A percentile compares a stretch with the other conserved stretches of the same genome.
phyloP scores from a whole-genome alignment of 2,113 vertebrate genomes.

The Melanerpes formicivorus region DNA sequence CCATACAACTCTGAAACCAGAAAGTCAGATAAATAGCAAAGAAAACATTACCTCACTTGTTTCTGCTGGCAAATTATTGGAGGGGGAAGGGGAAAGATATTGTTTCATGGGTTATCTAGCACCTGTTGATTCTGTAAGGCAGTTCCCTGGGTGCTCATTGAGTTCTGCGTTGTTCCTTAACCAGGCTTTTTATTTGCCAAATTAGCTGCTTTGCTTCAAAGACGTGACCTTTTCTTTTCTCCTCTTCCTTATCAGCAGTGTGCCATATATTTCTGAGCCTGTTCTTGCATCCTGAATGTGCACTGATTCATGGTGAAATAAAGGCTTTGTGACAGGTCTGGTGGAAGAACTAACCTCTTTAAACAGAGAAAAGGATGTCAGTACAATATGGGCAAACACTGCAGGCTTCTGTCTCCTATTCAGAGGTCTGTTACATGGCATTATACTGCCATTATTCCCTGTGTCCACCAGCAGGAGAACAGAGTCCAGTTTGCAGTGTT shows the following conservation, averaged over 20 bases:
- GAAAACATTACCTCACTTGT: slow-evolving; percentile 84
- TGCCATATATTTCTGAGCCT: slow-evolving; percentile 78
- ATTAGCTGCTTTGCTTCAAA: slow-evolving; percentile 64
- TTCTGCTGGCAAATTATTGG: slow-evolving; percentile 80
- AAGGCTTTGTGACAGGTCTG: not conserved
- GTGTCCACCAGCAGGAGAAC: not conserved
- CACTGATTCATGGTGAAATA: slow-evolving; percentile 29
- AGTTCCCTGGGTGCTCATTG: slow-evolving; percentile 25
- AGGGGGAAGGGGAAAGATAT: slow-evolving; percentile 63
- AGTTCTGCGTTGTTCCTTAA: slow-evolving; percentile 42
- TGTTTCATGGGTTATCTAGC: slow-evolving; percentile 80
- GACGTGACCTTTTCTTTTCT: slow-evolving; percentile 83
- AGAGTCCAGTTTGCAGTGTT: not conserved
- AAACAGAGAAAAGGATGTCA: not conserved
- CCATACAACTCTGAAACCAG: slow-evolving; percentile 77
- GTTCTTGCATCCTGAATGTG: slow-evolving; percentile 83
- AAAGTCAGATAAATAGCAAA: slow-evolving; percentile 83
- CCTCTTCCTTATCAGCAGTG: slow-evolving; percentile 82
- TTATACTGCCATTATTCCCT: not conserved
- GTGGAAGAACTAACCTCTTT: not conserved
- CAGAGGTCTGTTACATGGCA: not conserved
- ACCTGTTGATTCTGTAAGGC: slow-evolving; percentile 69
- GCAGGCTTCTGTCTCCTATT: not conserved
- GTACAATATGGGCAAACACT: not conserved
- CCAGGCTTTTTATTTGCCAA: slow-evolving; percentile 71